Evolutionary conservation across 2,888 invertebrate species (phyloP).

Genomic region (Temnothorax ravouxi): DNA sequence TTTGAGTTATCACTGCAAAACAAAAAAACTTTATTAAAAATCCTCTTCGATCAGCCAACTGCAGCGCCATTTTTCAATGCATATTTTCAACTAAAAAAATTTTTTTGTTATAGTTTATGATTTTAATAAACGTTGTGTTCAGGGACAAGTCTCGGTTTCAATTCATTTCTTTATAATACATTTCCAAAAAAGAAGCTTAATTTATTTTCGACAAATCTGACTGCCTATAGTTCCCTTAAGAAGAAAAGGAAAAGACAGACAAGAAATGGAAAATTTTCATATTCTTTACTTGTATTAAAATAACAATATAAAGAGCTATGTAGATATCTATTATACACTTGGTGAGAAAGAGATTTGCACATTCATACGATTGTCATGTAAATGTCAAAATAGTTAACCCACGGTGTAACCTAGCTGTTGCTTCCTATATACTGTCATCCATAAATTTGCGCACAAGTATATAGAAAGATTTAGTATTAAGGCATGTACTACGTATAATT

Average conservation of each 20-base stretch:
- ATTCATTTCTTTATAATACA: too few relatives aligned
- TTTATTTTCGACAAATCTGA: too few relatives aligned
- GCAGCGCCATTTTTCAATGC: too few relatives aligned
- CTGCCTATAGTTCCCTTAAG: not conserved
- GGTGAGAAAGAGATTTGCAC: not conserved
- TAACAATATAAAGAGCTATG: not conserved
- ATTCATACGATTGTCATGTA: slow-evolving; percentile 35
- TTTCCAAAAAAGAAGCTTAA: too few relatives aligned
- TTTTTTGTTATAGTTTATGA: too few relatives aligned
- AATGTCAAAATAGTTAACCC: slow-evolving; percentile 19
- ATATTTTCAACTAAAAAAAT: too few relatives aligned
- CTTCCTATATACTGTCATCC: not conserved
- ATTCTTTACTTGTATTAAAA: not conserved
- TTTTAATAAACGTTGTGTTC: too few relatives aligned
- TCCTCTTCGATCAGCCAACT: too few relatives aligned
- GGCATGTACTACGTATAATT: not conserved
- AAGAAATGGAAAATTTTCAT: not conserved
- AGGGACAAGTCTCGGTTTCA: too few relatives aligned
- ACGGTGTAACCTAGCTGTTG: not conserved
- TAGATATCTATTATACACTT: not conserved
- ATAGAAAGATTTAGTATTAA: not conserved
- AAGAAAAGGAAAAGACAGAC: not conserved
- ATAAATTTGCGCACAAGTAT: not conserved
- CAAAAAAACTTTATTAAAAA: too few relatives aligned
- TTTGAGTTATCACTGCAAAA: too few relatives aligned